Base-by-base conservation (phyloP, 92 coral and sea anemone species). In the Bergia puertoricense region DNA sequence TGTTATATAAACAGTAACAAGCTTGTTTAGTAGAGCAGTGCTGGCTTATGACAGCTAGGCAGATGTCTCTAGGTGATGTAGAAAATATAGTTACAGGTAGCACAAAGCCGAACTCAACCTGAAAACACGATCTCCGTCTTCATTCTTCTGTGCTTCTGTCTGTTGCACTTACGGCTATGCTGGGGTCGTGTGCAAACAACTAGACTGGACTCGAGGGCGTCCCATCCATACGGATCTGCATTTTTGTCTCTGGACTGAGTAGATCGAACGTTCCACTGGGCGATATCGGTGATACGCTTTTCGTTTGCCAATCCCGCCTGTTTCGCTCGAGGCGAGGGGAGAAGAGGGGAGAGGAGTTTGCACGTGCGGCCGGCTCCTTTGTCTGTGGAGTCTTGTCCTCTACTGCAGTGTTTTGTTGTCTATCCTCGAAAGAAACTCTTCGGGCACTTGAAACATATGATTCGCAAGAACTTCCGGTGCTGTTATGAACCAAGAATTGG, bases 221-320 rank as follows among this genome's bases (percentile, higher is more conserved):
- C 6, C 54, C 79, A 4, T 48, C 79, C 79, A 42, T 72, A 41
- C 87, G 87, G 30, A 84, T 39, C 23, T 77, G 45, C 79, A 23
- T 71, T 48, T 84, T 59, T 72, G 87, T 46, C 30, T 84, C 79
- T 84, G 79, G 5, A 84, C 79, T 84, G 44, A 84, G 41, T 39
- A 82, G 66, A 68, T 36, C 14, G 44, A 84, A 84, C 39, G 87
- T 84, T 48, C 87, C 87, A 48, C 87, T 84, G 18, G 87, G 87
- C 2, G 87, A 71, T 13, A 46, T 20, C 62, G 86, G 86, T 72
- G 78, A 43, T 8, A 69, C 6, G 71, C 67, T 69, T 9, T 82
- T 77, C 54, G 76, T 23, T 30, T n/a, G 77, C 11, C 18, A 30
- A 11, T 30, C 65, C 13, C 50, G 50, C 50, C 7, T 23, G 48